Base-by-base conservation (phyloP, 2,797 vertebrate genomes). In the Premnoplex brunnescens region DNA sequence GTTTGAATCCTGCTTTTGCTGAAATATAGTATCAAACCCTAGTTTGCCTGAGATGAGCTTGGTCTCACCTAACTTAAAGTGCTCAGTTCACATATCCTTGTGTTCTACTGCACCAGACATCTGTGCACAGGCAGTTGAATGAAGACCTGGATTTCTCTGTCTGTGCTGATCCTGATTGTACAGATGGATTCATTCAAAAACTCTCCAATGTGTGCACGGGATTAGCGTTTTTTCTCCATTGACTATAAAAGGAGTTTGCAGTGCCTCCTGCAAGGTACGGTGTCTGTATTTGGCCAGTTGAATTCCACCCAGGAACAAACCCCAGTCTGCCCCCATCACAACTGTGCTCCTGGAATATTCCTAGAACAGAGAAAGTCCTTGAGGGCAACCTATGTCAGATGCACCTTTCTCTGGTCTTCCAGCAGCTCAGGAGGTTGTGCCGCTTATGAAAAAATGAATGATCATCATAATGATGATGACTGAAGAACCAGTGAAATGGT, bases 301-400 rank as follows among this genome's bases (percentile, higher is more conserved):
- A 41, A 41, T 22, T 14, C 41, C 23, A 51, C 7, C 7, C 15
- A 7, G 14, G 36, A 18, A 44, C 12, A 46, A 51, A 14, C 22
- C 21, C 17, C 67, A 11, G 5, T 48, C 12, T 6, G 2, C 12
- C 13, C 48, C 32, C 0, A 1, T 22, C 37, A n/a, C 74, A 26
- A 16, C 52, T 0, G 1, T 68, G 28, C 16, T 82, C 19, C 36
- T 62, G 37, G 46, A 32, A 34, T 74, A 39, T 59, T 54, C 51
- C 85, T 60, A 56, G 22, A 72, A 60, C 0, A 1, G 32, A 51
- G n/a, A 30, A 74, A 27, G 19, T 60, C 48, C 46, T 64, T 3
- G 14, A 82, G 37, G 27, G 26, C 72, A 86, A 62, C 14, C 39
- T 74, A 18, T 2, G 0, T 16, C 60, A 78, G 26, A 78, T 0